Conservation (phyloP, 2,113 vertebrate genomes). For the Oryzias javanicus region DNA sequence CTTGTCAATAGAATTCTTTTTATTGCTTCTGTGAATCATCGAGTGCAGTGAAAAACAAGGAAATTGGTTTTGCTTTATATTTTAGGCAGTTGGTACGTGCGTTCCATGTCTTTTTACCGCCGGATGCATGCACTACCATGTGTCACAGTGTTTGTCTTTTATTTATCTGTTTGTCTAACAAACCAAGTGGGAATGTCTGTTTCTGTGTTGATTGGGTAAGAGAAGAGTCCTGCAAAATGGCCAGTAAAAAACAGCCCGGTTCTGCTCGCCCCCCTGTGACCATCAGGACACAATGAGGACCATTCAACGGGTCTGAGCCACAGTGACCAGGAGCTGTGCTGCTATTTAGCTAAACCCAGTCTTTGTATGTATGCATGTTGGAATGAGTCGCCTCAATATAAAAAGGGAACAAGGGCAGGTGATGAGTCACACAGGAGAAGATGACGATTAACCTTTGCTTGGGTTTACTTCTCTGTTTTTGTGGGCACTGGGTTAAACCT, state of each 20-base stretch:
- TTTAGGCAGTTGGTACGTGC: neutral
- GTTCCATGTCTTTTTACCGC: neutral
- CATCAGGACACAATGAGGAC: constrained; percentile 73
- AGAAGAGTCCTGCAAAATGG: constrained; percentile 66
- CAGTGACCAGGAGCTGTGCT: constrained; percentile 65
- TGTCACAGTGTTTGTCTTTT: constrained; percentile 2
- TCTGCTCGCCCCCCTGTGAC: constrained; percentile 70
- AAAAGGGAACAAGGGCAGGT: constrained; percentile 39
- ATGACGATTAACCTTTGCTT: constrained; percentile 15
- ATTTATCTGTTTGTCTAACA: constrained; percentile 29
- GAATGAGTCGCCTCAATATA: constrained; percentile 60
- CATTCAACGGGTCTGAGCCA: constrained; percentile 69
- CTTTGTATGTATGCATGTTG: constrained; percentile 70
- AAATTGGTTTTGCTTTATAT: neutral
- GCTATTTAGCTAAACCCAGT: constrained; percentile 66
- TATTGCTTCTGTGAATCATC: neutral
- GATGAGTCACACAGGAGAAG: constrained; percentile 44
- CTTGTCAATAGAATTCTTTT: constrained; percentile 3
- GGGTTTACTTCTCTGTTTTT: too few species aligned
- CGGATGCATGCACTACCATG: constrained; percentile 23
- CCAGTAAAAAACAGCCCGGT: constrained; percentile 68
- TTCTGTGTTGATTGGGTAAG: constrained; percentile 65
- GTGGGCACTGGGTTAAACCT: neutral
- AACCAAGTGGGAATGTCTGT: constrained; percentile 65
- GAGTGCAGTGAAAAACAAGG: neutral